Evolutionary conservation across 2,113 vertebrate species (phyloP).

Genomic region (Sceloporus undulatus): DNA sequence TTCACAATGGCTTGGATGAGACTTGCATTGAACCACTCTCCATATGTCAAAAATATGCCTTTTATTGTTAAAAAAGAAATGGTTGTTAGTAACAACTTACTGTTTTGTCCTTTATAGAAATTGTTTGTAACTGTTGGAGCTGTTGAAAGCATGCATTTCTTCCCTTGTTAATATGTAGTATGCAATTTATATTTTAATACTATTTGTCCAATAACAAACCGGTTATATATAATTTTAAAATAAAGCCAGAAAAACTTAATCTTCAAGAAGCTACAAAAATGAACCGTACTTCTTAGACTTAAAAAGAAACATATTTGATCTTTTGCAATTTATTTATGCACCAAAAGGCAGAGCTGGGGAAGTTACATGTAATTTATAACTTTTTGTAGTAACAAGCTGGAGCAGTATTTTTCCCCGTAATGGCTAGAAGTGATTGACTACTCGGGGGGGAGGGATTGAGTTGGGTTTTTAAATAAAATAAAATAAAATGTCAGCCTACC

Average conservation of each 20-base stretch:
- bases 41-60: not conserved
- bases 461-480: no score
- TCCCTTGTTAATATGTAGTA: not conserved
- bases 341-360: no score
- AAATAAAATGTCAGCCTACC: no score
- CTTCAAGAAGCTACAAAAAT: not conserved
- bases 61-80: not conserved
- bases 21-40: not conserved
- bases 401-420: no score
- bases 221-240: not conserved
- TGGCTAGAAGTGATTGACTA: no score
- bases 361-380: no score
- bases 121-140: not conserved
- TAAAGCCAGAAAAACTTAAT: not conserved
- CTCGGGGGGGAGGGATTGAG: no score
- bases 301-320: not conserved
- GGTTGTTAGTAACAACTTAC: not conserved
- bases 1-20: not conserved
- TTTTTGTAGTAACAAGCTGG: no score
- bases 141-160: not conserved
- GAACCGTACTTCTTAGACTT: not conserved
- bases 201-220: not conserved
- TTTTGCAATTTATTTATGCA: not conserved
- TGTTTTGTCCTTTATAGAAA: not conserved
- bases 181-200: slow-evolving; percentile 11